Evolutionary conservation across 2,888 invertebrate genomes (phyloP).

Genomic region (Callinectes sapidus): DNA sequence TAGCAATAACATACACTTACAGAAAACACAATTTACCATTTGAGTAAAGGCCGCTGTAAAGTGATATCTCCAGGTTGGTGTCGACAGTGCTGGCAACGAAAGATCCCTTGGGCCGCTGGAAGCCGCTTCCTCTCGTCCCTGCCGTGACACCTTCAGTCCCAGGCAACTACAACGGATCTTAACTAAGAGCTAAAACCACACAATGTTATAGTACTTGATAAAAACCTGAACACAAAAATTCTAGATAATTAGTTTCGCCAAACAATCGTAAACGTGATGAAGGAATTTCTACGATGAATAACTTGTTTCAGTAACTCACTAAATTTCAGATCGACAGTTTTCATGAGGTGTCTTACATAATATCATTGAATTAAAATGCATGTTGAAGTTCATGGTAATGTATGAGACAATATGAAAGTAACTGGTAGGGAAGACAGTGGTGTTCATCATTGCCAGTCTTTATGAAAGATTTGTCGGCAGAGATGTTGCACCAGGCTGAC

Average conservation of each 20-base stretch:
- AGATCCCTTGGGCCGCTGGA: neutral
- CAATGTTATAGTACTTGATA: neutral
- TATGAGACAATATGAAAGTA: neutral
- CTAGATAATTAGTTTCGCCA: neutral
- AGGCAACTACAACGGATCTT: neutral
- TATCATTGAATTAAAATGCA: neutral
- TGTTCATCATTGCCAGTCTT: neutral
- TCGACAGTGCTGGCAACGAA: constrained; percentile 1
- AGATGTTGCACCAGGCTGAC: neutral
- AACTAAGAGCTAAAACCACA: neutral
- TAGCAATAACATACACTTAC: neutral
- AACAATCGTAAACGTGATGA: neutral
- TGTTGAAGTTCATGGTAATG: neutral
- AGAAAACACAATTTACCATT: constrained; percentile 2
- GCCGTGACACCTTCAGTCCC: neutral
- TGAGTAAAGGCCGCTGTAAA: constrained; percentile 28
- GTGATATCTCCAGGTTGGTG: constrained; percentile 22
- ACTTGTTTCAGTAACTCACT: neutral
- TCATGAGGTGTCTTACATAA: neutral
- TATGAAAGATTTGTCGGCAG: neutral
- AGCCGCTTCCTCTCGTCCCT: neutral
- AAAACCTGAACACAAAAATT: neutral
- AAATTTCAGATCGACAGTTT: neutral
- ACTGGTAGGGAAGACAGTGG: neutral
- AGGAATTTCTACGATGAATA: neutral